Conservation (phyloP, 92 coral and sea anemone genomes). For the Siderastrea siderea region DNA sequence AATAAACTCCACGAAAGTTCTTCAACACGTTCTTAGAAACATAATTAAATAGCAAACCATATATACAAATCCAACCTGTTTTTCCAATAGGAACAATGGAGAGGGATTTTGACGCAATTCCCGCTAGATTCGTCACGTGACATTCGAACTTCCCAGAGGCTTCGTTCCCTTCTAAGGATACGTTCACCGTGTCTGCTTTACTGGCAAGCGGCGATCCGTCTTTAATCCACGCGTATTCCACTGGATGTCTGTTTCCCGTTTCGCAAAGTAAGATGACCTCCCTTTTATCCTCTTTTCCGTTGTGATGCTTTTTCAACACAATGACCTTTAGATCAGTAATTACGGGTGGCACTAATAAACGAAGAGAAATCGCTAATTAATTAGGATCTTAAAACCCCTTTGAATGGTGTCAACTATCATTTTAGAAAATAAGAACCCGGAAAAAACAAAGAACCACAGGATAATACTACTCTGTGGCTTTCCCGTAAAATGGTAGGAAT, state of each 20-base stretch:
- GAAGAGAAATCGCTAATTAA: neutral
- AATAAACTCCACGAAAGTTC: no score
- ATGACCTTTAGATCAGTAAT: constrained; percentile 1
- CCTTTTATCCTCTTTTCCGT: neutral
- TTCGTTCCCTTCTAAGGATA: constrained; percentile 1
- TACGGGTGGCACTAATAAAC: constrained; percentile 7
- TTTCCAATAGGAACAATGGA: constrained; percentile 7
- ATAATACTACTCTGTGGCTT: no score
- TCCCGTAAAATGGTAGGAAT: no score
- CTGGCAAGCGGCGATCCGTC: constrained; percentile 24
- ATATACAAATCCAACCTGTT: neutral
- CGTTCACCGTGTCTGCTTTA: constrained; percentile 12
- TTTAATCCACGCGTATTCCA: constrained; percentile 29
- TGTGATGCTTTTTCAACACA: neutral
- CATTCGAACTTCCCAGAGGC: constrained; percentile 26
- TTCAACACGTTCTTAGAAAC: neutral
- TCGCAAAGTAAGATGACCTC: constrained; percentile 14
- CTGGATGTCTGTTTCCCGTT: constrained; percentile 35
- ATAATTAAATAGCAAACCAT: neutral
- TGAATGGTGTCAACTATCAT: no score
- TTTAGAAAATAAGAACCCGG: no score
- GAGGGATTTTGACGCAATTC: constrained; percentile 7
- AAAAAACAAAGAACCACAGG: no score
- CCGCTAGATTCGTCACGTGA: constrained; percentile 40
- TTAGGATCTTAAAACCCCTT: no score